These are phyloP conservation scores for Rhizoglyphus robini DNA, from an alignment of 1,140 invertebrate genomes.

Conservation along the genomic window DNA sequence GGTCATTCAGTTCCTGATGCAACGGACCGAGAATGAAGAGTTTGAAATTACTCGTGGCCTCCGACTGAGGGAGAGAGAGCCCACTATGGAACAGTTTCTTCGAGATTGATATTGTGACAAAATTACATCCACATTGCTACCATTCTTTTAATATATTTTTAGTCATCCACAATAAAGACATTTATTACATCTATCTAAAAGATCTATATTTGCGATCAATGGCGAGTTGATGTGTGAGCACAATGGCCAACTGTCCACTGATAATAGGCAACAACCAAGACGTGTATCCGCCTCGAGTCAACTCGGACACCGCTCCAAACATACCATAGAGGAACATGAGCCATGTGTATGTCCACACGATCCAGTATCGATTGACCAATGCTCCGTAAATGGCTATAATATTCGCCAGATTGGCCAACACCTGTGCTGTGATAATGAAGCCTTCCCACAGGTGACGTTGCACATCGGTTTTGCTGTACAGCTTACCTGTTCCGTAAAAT, in stretches of 20 bases:
- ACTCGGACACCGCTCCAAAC: neutral
- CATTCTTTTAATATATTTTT: no score
- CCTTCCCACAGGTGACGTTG: conserved; percentile 2
- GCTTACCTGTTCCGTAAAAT: neutral
- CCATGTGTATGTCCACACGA: neutral
- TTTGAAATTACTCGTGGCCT: neutral
- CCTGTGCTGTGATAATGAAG: neutral
- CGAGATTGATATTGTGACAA: neutral
- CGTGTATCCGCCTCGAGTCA: neutral
- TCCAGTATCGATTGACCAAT: neutral
- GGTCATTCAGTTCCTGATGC: conserved; percentile 5
- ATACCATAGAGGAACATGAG: conserved; percentile 11
- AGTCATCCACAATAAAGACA: no score
- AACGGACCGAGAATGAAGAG: neutral
- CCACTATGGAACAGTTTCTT: conserved; percentile 11
- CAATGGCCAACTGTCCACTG: neutral
- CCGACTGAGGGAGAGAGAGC: neutral
- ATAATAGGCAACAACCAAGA: conserved; percentile 2
- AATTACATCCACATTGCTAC: neutral
- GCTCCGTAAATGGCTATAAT: conserved; percentile 2
- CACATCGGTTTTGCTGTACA: neutral
- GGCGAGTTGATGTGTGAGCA: neutral
- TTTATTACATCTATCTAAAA: neutral
- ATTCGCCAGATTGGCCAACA: neutral
- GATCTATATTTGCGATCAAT: neutral